phyloP scores from a whole-genome alignment of 2,797 vertebrate genomes.

The Poeciliopsis gracilis region DNA sequence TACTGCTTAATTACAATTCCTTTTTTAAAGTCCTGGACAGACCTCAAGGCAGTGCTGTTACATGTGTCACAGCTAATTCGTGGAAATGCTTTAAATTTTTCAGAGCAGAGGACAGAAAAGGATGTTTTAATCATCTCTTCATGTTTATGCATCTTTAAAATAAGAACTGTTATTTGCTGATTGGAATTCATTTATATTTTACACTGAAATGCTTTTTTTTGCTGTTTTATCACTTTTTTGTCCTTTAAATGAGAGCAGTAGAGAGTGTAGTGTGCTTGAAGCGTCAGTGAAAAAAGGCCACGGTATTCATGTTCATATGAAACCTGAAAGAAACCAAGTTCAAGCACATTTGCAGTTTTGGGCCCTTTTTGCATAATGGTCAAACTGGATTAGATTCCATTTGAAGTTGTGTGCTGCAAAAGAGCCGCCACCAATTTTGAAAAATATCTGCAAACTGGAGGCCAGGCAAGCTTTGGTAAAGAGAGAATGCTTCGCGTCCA shows the following conservation, averaged over 20 bases:
- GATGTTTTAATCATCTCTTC: not conserved
- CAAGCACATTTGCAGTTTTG: not conserved
- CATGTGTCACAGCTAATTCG: not conserved
- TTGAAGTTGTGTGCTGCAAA: slow-evolving; percentile 16
- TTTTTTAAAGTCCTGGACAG: not conserved
- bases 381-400: slow-evolving; percentile 44
- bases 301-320: not conserved
- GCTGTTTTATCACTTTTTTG: not conserved
- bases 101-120: not conserved
- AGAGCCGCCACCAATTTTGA: slow-evolving; percentile 27
- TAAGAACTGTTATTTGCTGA: not conserved
- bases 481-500: slow-evolving; percentile 22
- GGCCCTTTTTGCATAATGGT: slow-evolving; percentile 20
- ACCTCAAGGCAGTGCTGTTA: not conserved
- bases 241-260: not conserved
- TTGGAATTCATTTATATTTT: not conserved
- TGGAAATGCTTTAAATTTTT: not conserved
- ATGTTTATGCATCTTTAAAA: not conserved
- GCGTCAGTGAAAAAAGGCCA: not conserved
- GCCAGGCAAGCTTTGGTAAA: slow-evolving; percentile 19
- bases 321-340: not conserved
- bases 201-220: not conserved
- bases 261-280: not conserved
- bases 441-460: slow-evolving; percentile 19
- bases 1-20: not conserved